phyloP scores from a whole-genome alignment of 2,797 vertebrate genomes.

The Arrhamphus sclerolepis region DNA sequence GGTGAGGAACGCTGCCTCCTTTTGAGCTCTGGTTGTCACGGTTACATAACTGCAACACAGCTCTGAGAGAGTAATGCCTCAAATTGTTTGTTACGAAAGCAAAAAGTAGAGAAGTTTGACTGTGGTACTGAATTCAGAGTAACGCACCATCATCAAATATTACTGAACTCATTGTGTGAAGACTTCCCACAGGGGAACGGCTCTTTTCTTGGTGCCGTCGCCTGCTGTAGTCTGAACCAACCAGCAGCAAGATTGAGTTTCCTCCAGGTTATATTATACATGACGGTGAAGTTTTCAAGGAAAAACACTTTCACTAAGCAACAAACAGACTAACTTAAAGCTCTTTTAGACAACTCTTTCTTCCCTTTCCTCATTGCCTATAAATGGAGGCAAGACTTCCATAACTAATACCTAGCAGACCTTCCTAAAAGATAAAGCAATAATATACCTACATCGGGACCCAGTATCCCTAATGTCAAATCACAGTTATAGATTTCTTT shows the following conservation, averaged over 20 bases:
- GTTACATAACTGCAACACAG: constrained; percentile 34
- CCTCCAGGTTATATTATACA: constrained; percentile 34
- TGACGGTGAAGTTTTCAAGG: neutral
- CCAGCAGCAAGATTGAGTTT: constrained; percentile 18
- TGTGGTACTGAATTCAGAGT: neutral
- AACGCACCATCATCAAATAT: neutral
- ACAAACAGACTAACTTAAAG: constrained; percentile 5
- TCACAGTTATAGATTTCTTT: no score
- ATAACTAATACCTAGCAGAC: no score
- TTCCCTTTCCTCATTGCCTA: no score
- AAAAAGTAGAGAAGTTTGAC: no score
- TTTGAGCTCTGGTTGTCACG: constrained; percentile 1
- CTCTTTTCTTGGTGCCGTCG: no score
- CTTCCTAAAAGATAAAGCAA: no score
- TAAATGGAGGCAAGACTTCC: no score
- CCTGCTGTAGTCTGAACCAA: neutral
- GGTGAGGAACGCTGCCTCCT: constrained; percentile 16
- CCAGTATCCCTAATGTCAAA: no score
- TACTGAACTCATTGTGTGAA: neutral
- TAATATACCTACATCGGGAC: no score
- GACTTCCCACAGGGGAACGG: no score
- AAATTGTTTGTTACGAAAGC: neutral
- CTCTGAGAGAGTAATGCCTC: constrained; percentile 1
- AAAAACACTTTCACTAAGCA: constrained; percentile 17
- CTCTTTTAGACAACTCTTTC: neutral